A percentile compares a stretch with the other conserved stretches of the same genome.
Conservation (phyloP, 2,113 vertebrate genomes). For the Ancistrus triradiatus region DNA sequence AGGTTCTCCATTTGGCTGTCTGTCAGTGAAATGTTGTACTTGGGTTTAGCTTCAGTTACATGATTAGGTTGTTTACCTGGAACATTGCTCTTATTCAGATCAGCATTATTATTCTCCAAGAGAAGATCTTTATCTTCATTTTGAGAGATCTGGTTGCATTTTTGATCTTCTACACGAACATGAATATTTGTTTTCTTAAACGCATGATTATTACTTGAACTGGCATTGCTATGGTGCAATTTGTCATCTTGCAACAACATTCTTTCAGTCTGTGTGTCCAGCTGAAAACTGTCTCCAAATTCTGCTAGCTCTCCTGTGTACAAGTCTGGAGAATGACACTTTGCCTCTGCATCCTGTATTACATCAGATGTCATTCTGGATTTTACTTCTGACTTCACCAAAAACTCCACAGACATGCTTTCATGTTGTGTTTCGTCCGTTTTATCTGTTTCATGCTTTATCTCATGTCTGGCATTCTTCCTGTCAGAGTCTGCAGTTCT, state of each 20-base stretch:
- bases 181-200: background rate
- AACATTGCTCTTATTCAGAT: too few relatives aligned
- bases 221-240: constrained; percentile 8
- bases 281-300: constrained; percentile 87
- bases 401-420: background rate
- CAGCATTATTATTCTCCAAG: too few relatives aligned
- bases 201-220: background rate
- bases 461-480: too few relatives aligned
- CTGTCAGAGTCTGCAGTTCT: background rate
- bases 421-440: background rate
- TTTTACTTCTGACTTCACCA: background rate
- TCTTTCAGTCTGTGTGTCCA: constrained; percentile 88
- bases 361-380: background rate
- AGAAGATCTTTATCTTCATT: constrained; percentile 6
- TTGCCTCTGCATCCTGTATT: constrained; percentile 40
- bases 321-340: constrained; percentile 63
- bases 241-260: constrained; percentile 73
- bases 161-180: background rate
- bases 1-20: constrained; percentile 87
- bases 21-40: constrained; percentile 77
- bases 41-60: constrained; percentile 31
- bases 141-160: background rate
- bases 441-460: background rate
- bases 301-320: constrained; percentile 57
- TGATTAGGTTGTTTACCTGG: background rate